Evolutionary conservation across 2,888 invertebrate species (phyloP), one percentile per base, ranked within the genome.

Genomic region (Andrena dorsata): DNA sequence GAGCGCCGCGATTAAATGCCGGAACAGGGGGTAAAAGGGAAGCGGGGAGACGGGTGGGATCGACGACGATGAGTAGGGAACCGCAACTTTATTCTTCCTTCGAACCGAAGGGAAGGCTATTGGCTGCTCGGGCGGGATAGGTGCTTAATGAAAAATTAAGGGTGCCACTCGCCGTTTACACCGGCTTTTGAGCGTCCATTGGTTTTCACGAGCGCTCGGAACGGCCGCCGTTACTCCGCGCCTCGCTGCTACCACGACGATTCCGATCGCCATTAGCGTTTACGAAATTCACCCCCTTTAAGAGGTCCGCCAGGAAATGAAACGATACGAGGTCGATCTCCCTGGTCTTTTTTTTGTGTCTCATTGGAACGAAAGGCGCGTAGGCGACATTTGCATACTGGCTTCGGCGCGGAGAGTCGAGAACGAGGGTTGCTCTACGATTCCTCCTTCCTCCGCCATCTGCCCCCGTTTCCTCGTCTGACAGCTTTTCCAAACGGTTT

Each of bases 1-100:
- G 66, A 71, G 71, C 81, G 63, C 47, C 64, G 63, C 85, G 86
- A 88, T 88, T 88, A 88, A 88, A 86, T 65, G 72, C 83, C 70
- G 82, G 80, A 71, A 63, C 20, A 32, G 47, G 26, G 61, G 68
- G 71, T n/a, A 35, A 13, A 49, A 53, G 70, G 63, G 35, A 68
- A 28, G 32, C 49, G 13, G 32, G 30, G 49, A 28, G n/a, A 13
- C n/a, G 13, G 23, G n/a, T 7, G 49, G 74, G 70, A 61, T 66
- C 56, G 76, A 76, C 76, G 58, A 76, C 61, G 61, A 41, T 41
- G 41, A 64, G 28, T 23, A 30, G 63, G 13, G 23, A 64, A 60
- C 65, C 69, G 70, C 28, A 63, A 66, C 61, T 84, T 84, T 84
- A 76, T 83, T 83, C 76, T 28, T 60, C 26, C 53, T 49, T 56